Percentiles rank a stretch among this genome's conserved stretches.
phyloP scores from a whole-genome alignment of 2,113 vertebrate species.

The Circaetus gallicus region DNA sequence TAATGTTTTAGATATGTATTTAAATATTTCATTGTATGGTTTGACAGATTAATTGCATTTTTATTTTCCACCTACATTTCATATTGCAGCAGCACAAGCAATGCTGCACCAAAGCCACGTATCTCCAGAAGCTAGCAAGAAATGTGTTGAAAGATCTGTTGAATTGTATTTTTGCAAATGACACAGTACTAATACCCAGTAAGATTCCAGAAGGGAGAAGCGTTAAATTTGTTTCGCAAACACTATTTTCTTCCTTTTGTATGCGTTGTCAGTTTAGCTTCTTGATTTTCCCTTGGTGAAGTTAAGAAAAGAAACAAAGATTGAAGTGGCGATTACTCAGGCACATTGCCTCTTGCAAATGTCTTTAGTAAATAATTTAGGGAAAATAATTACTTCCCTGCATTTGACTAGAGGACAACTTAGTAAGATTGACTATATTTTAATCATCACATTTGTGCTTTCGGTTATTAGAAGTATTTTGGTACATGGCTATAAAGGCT shows the following conservation, averaged over 20 bases:
- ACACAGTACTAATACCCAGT: not conserved
- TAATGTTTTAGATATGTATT: not conserved
- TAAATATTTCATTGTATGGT: not conserved
- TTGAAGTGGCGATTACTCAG: not conserved
- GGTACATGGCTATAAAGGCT: not conserved
- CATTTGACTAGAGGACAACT: not conserved
- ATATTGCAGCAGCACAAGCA: not conserved
- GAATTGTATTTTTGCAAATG: not conserved
- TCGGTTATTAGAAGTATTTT: conserved; percentile 16
- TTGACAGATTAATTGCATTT: not conserved
- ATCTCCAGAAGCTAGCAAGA: not conserved
- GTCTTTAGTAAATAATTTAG: conserved; percentile 29
- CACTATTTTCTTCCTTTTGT: not conserved
- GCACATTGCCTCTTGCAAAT: not conserved
- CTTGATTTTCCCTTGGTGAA: not conserved
- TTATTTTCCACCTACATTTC: not conserved
- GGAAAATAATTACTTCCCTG: not conserved
- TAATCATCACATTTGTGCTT: not conserved
- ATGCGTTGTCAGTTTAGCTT: not conserved
- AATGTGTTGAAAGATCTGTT: not conserved
- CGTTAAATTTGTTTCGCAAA: not conserved
- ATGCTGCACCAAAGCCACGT: rapidly evolving
- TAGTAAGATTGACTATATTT: conserved; percentile 22
- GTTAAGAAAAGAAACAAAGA: not conserved
- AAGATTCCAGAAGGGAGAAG: not conserved